These are phyloP conservation scores for Hydrolagus colliei DNA, from an alignment of 2,797 vertebrate genomes.

Conservation along the genomic window DNA sequence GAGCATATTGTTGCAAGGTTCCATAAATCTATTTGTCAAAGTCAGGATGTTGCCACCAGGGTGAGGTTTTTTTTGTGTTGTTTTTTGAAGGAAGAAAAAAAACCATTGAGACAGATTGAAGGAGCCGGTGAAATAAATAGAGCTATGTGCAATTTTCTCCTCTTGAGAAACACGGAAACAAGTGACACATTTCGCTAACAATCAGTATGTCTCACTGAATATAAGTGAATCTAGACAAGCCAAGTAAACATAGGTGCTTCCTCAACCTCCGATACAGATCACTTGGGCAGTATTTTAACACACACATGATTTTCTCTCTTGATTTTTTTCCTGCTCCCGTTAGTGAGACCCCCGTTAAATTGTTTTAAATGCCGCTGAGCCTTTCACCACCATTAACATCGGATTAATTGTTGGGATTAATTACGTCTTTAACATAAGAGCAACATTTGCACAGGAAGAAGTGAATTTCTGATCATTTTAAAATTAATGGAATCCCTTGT, in stretches of 20 bases:
- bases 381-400: background rate
- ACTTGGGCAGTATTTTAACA: background rate
- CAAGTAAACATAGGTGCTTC: background rate
- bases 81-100: background rate
- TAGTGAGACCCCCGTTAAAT: background rate
- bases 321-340: background rate
- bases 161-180: background rate
- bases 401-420: background rate
- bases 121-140: background rate
- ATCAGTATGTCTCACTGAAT: slow-evolving; percentile 7
- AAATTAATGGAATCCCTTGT: too few relatives aligned
- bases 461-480: too few relatives aligned
- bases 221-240: background rate
- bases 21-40: background rate
- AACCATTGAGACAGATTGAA: background rate
- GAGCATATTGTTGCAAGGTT: background rate
- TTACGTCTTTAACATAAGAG: background rate
- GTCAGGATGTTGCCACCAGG: background rate
- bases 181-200: background rate
- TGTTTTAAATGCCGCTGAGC: background rate
- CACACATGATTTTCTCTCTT: background rate
- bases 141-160: background rate
- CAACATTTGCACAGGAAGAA: background rate
- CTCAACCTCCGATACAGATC: background rate
- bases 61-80: background rate